A percentile compares a stretch with the other conserved stretches of the same genome.
These are phyloP conservation scores for Tachina grossa DNA, from an alignment of 2,888 invertebrate genomes.

Conservation along the genomic window DNA sequence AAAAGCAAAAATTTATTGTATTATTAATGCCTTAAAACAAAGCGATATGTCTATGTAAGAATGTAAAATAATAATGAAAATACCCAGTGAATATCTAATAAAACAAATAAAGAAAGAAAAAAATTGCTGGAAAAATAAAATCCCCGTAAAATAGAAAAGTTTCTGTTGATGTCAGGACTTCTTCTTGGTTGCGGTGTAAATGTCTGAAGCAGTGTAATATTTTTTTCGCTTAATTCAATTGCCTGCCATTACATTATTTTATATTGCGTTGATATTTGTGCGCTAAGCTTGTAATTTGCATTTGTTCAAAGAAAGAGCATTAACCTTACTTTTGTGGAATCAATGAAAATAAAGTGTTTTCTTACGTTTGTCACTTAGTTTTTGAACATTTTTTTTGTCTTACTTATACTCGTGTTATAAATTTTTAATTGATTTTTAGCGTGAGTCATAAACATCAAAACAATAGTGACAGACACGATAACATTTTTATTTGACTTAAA, in stretches of 20 bases:
- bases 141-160: slow-evolving; percentile 8
- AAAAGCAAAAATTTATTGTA: slow-evolving; percentile 35
- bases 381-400: slow-evolving; percentile 21
- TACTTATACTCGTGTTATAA: background rate
- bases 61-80: slow-evolving; percentile 25
- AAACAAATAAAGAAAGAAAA: slow-evolving; percentile 21
- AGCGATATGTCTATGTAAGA: background rate
- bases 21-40: slow-evolving; percentile 33
- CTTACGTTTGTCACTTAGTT: background rate
- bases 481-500: slow-evolving; percentile 19
- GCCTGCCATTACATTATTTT: background rate
- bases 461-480: slow-evolving; percentile 19
- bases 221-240: background rate
- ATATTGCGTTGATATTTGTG: background rate
- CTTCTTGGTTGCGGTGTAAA: slow-evolving; percentile 44
- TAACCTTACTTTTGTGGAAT: slow-evolving; percentile 59
- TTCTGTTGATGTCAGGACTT: slow-evolving; percentile 61
- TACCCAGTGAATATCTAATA: slow-evolving; percentile 17
- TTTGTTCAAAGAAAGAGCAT: slow-evolving; percentile 48
- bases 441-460: slow-evolving; percentile 57
- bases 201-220: slow-evolving; percentile 2
- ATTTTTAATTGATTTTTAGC: slow-evolving; percentile 66
- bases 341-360: slow-evolving; percentile 28
- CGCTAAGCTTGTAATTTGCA: background rate
- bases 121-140: slow-evolving; percentile 16